Conservation (phyloP, 2,797 vertebrate species). For the Eutrigla gurnardus region DNA sequence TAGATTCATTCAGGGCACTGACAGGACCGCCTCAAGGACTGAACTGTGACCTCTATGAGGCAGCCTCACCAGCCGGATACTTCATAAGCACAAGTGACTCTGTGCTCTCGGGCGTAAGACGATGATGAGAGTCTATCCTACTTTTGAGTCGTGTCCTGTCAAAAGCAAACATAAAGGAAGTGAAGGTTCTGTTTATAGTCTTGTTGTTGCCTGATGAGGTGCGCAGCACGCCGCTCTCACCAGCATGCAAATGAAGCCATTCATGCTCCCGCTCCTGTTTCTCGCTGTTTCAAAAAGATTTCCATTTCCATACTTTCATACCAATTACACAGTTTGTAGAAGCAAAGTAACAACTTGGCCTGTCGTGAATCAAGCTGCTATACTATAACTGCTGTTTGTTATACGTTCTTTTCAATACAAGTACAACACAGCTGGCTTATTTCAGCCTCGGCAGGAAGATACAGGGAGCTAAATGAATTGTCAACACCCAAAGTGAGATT, state of each 20-base stretch:
- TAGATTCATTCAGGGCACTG: conserved; percentile 1
- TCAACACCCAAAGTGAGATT: conserved; percentile 21
- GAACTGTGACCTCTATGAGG: conserved; percentile 38
- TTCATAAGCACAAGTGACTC: conserved; percentile 20
- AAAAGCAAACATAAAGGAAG: background rate
- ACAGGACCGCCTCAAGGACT: background rate
- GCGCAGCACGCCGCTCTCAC: background rate
- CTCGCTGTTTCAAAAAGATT: background rate
- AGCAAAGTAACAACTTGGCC: conserved; percentile 20
- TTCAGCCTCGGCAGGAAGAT: conserved; percentile 1
- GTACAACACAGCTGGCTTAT: background rate
- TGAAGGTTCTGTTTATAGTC: background rate
- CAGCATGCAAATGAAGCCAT: background rate
- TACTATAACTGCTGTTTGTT: conserved; percentile 10
- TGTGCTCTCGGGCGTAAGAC: background rate
- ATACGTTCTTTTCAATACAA: conserved; percentile 14
- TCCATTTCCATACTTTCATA: background rate
- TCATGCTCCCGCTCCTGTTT: conserved; percentile 3
- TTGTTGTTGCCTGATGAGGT: background rate
- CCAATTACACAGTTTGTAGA: background rate
- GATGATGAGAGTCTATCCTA: background rate
- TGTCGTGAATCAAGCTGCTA: conserved; percentile 24
- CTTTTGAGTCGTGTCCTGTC: background rate
- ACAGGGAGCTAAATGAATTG: conserved; percentile 19
- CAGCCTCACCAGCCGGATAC: background rate